Base-by-base conservation (phyloP, 2,888 invertebrate genomes). In the Melinaea marsaeus region DNA sequence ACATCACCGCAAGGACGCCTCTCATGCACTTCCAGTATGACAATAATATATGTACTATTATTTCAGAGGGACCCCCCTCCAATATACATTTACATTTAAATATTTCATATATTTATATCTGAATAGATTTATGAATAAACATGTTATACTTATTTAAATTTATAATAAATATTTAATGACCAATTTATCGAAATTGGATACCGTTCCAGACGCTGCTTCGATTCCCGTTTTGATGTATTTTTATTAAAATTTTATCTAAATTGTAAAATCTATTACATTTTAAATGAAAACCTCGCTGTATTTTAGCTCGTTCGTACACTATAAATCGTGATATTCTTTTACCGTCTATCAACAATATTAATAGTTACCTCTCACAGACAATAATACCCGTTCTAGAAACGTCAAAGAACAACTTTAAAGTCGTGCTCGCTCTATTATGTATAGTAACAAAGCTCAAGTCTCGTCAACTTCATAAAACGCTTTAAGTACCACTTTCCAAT, bases 1-100 rank as follows among this genome's bases (percentile, higher is more conserved):
- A 83, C 80, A 79, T 83, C 80, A 83, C 71, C 48, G 64, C 75
- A 76, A 75, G 78, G 78, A 77, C 79, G 75, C 72, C 68, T 73
- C 72, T 75, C 74, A 74, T 83, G 79, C 84, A 80, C 75, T 77
- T 75, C 72, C 72, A 72, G 69, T 71, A 71, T 71, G 69, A 68
- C 69, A 77, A 78, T 78, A 76, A 73, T 75, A 74, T 70, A 70
- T 61, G 64, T 22, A 33, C 58, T 56, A 60, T 64, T 70, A 74
- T 74, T 73, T 76, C 68, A 72, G 60, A 70, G 70, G 72, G 63
- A 68, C 68, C 22, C 22, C 22, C 22, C 22, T 22, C 22, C 22
- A 22, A 22, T 22, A 22, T 22, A 22, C 22, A 22, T 22, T 22
- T 22, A 22, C 22, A 22, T 22, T 22, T 22, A 22, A 22, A 22